A percentile compares a stretch with the other conserved stretches of the same genome.
Evolutionary conservation across 2,797 vertebrate genomes (phyloP).

Genomic region (Acanthiza pusilla): DNA sequence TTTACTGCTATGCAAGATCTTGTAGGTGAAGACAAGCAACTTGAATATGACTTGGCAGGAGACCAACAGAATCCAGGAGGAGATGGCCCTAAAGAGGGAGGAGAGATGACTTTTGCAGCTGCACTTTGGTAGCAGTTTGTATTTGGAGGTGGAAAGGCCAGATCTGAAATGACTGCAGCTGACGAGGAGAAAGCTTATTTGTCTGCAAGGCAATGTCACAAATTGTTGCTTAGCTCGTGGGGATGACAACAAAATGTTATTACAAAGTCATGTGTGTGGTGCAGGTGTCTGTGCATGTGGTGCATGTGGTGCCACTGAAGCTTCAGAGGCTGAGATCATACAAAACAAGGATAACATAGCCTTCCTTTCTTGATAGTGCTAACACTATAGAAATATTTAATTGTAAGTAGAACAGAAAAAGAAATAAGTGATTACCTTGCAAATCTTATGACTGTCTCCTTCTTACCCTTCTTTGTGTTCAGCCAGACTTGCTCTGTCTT

Average conservation of each 20-base stretch:
- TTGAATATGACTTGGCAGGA: not conserved
- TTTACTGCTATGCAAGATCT: not conserved
- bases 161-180: not conserved
- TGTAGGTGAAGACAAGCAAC: slow-evolving; percentile 18
- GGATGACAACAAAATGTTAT: not conserved
- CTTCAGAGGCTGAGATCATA: not conserved
- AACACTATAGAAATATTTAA: not conserved
- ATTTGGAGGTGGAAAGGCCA: not conserved
- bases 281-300: not conserved
- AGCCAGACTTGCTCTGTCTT: not conserved
- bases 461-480: not conserved
- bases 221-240: not conserved
- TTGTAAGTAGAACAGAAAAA: not conserved
- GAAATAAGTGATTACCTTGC: not conserved
- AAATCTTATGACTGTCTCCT: not conserved
- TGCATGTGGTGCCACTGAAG: not conserved
- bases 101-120: slow-evolving; percentile 23
- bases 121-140: not conserved
- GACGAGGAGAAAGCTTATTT: not conserved
- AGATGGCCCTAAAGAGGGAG: not conserved
- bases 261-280: not conserved
- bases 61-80: not conserved
- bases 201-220: not conserved
- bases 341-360: not conserved
- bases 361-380: not conserved